Percentiles rank a stretch among this genome's conserved stretches.
Conservation (phyloP, 2,113 vertebrate species). For the Vombatus ursinus region DNA sequence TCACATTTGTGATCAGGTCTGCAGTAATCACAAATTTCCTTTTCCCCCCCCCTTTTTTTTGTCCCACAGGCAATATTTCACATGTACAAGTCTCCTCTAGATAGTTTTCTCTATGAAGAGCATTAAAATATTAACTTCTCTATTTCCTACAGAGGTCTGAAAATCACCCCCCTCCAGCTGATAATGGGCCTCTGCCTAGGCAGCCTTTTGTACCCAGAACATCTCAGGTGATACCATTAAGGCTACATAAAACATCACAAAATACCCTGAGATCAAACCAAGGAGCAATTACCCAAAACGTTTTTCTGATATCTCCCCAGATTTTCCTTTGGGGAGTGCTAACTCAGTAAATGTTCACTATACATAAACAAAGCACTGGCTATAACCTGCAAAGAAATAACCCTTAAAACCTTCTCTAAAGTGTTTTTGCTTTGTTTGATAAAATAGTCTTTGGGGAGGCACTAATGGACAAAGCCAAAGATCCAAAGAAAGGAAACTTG, state of each 20-base stretch:
- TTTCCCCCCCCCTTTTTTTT: no score
- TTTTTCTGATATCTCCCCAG: conserved; percentile 80
- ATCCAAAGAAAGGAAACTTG: conserved; percentile 77
- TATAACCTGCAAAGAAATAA: conserved; percentile 76
- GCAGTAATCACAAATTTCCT: neutral
- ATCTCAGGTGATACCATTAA: conserved; percentile 80
- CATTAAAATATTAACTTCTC: conserved; percentile 52
- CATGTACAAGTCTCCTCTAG: neutral
- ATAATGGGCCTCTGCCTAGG: conserved; percentile 66
- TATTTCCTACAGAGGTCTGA: conserved; percentile 63
- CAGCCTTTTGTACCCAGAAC: conserved; percentile 68
- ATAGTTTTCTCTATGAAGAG: conserved; percentile 18
- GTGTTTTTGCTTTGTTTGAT: conserved; percentile 82
- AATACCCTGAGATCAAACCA: conserved; percentile 80
- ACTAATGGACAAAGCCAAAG: conserved; percentile 81
- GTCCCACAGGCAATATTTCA: accelerated
- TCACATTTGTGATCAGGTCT: conserved; percentile 19
- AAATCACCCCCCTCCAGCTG: conserved; percentile 73
- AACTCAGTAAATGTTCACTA: conserved; percentile 81
- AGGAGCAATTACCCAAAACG: conserved; percentile 81
- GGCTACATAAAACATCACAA: conserved; percentile 77
- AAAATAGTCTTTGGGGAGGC: conserved; percentile 81
- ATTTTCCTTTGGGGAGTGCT: conserved; percentile 85
- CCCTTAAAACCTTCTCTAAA: conserved; percentile 75
- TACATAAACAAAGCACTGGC: conserved; percentile 81